Evolutionary conservation across 2,888 invertebrate species (phyloP).

Genomic region (Drosophila barbarae): DNA sequence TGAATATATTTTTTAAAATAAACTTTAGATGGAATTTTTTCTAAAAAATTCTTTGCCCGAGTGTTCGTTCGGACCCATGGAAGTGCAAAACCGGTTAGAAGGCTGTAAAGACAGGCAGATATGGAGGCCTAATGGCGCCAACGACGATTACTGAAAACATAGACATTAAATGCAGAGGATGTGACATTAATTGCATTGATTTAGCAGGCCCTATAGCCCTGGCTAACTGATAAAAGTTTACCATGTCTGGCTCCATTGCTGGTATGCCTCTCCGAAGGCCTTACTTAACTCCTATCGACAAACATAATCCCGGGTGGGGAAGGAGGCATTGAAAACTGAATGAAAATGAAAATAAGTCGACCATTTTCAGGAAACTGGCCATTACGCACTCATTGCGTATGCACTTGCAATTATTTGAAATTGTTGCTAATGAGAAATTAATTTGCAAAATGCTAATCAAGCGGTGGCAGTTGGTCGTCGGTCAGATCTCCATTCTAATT

Average conservation of each 20-base stretch:
- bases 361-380: slow-evolving; percentile 13
- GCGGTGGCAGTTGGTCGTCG: slow-evolving; percentile 41
- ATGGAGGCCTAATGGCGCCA: slow-evolving; percentile 57
- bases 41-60: no score
- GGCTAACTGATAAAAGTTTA: slow-evolving; percentile 31
- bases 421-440: slow-evolving; percentile 68
- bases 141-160: slow-evolving; percentile 69
- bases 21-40: no score
- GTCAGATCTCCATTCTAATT: slow-evolving; percentile 35
- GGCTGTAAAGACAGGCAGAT: slow-evolving; percentile 5
- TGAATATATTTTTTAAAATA: no score
- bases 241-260: slow-evolving; percentile 16
- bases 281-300: slow-evolving; percentile 30
- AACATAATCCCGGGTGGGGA: slow-evolving; percentile 11
- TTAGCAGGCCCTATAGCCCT: slow-evolving; percentile 54
- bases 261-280: slow-evolving; percentile 24
- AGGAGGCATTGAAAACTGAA: not conserved
- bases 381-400: slow-evolving; percentile 48
- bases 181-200: slow-evolving; percentile 74
- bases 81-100: slow-evolving; percentile 44
- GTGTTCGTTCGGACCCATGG: slow-evolving; percentile 11
- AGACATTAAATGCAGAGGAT: slow-evolving; percentile 71
- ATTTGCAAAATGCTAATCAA: slow-evolving; percentile 62
- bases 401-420: slow-evolving; percentile 62
- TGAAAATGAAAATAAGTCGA: slow-evolving; percentile 2